Percentiles rank a stretch among this genome's conserved stretches.
Conservation (phyloP, 2,113 vertebrate genomes). For the Stictonetta naevosa region DNA sequence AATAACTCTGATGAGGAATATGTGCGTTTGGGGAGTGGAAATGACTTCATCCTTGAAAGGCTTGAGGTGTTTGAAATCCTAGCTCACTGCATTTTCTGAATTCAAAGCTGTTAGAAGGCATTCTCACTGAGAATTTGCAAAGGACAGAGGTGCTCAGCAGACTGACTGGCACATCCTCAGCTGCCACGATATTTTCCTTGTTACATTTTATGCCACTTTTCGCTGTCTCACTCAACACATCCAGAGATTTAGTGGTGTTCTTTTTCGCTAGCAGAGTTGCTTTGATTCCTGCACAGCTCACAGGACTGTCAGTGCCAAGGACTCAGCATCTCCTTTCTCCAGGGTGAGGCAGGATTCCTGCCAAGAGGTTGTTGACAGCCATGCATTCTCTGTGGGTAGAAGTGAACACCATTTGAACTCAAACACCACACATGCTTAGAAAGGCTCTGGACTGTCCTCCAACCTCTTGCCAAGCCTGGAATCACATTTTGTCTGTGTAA, state of each 20-base stretch:
- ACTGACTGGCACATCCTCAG: constrained; percentile 39
- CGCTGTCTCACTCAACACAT: constrained; percentile 48
- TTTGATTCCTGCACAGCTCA: background rate
- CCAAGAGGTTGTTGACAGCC: background rate
- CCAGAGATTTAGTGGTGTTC: constrained; percentile 62
- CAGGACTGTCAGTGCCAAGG: background rate
- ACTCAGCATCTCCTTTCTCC: background rate
- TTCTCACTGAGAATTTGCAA: background rate
- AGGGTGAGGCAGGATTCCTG: background rate
- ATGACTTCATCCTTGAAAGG: constrained; percentile 35
- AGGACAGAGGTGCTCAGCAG: background rate
- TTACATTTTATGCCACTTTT: constrained; percentile 47
- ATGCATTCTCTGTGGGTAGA: background rate
- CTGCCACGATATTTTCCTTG: constrained; percentile 47
- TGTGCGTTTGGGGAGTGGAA: background rate
- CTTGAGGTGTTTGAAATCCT: background rate
- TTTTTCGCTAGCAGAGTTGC: background rate
- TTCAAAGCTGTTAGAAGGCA: background rate
- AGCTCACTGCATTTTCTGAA: background rate
- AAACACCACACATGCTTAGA: background rate
- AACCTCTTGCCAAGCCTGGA: background rate
- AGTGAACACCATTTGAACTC: background rate
- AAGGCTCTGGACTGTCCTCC: background rate
- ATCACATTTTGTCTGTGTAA: background rate
- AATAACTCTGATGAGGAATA: background rate